These are phyloP conservation scores for Salvelinus sp. DNA, from an alignment of 2,113 vertebrate genomes.

Conservation along the genomic window DNA sequence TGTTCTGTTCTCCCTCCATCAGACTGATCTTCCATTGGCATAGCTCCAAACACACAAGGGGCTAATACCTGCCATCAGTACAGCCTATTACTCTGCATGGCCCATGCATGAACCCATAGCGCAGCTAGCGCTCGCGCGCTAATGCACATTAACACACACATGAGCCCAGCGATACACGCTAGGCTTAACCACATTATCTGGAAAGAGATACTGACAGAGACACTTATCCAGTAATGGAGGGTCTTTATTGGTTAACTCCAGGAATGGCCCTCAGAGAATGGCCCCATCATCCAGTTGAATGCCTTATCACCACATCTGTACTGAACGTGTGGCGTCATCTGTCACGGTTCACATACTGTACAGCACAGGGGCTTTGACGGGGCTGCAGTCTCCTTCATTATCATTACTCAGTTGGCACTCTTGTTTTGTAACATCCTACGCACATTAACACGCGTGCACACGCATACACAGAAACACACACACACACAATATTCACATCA, in stretches of 20 bases:
- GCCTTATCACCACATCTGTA: neutral
- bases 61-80: conserved; percentile 17
- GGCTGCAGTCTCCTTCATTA: too few species aligned
- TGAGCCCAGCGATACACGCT: conserved; percentile 2
- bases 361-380: neutral
- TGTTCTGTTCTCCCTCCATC: conserved; percentile 13
- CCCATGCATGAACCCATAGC: conserved; percentile 39
- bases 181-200: conserved; percentile 16
- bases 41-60: conserved; percentile 10
- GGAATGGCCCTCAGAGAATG: neutral
- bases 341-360: neutral
- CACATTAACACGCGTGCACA: neutral
- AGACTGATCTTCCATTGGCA: conserved; percentile 21
- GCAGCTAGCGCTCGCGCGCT: neutral
- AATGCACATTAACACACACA: conserved; percentile 34
- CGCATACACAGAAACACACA: neutral
- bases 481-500: neutral
- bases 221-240: conserved; percentile 6
- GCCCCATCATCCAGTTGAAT: neutral
- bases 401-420: too few species aligned
- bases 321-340: too few species aligned
- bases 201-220: conserved; percentile 10
- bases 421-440: neutral
- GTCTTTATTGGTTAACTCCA: conserved; percentile 9
- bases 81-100: conserved; percentile 27